Conservation (phyloP, 2,797 vertebrate species). For the Anguilla anguilla region DNA sequence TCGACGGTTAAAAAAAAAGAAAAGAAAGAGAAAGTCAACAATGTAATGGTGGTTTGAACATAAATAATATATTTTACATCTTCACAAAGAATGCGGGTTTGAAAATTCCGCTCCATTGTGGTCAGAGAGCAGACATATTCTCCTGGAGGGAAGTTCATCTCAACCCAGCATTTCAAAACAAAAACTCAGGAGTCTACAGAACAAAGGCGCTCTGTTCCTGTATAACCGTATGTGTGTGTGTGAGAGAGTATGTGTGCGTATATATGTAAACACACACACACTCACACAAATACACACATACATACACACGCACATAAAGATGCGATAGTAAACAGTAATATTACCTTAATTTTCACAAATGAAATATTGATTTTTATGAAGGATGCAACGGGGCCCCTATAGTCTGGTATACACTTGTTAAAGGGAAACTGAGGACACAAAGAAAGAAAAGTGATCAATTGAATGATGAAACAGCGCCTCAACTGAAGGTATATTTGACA, state of each 20-base stretch:
- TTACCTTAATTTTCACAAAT: background rate
- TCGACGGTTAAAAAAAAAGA: slow-evolving; percentile 1
- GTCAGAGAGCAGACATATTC: slow-evolving; percentile 23
- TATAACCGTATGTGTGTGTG: background rate
- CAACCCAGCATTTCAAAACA: slow-evolving; percentile 33
- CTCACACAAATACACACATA: background rate
- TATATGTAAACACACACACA: background rate
- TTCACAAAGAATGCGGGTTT: slow-evolving; percentile 23
- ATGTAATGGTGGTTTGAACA: slow-evolving; percentile 27
- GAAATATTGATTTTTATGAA: background rate
- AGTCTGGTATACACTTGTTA: background rate
- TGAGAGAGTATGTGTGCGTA: background rate
- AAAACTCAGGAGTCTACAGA: slow-evolving; percentile 21
- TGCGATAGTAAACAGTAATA: background rate
- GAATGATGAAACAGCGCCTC: slow-evolving; percentile 11
- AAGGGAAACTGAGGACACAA: background rate
- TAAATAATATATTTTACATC: slow-evolving; percentile 34
- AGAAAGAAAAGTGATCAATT: slow-evolving; percentile 9
- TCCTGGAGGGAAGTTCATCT: slow-evolving; percentile 29
- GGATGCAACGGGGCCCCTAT: background rate
- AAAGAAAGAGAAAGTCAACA: slow-evolving; percentile 24
- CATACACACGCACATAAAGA: background rate
- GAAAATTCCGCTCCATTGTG: slow-evolving; percentile 25
- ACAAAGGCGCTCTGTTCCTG: slow-evolving; percentile 22
- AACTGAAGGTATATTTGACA: slow-evolving; percentile 14